These are phyloP conservation scores for Leptoteleia sp. DNA, from an alignment of 1,140 invertebrate genomes.

Conservation along the genomic window DNA sequence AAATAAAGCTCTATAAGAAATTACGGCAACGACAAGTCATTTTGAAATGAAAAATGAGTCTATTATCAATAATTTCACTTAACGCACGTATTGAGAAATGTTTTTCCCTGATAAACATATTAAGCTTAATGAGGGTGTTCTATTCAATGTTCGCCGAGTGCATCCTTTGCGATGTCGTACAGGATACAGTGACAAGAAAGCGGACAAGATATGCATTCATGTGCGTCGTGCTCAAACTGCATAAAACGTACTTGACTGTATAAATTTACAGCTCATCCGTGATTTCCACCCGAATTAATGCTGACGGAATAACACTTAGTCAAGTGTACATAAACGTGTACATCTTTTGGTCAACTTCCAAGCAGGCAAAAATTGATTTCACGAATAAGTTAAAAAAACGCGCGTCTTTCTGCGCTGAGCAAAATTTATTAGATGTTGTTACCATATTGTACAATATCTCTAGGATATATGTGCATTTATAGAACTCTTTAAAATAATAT, in stretches of 20 bases:
- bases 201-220: slow-evolving; percentile 50
- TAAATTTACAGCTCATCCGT: slow-evolving; percentile 43
- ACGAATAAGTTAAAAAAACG: no score
- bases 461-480: no score
- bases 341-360: slow-evolving; percentile 7
- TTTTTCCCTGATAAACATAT: slow-evolving; percentile 14
- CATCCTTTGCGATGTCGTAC: slow-evolving; percentile 14
- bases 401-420: no score
- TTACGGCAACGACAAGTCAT: no score
- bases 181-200: slow-evolving; percentile 35
- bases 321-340: slow-evolving; percentile 3
- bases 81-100: slow-evolving; percentile 7
- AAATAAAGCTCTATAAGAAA: no score
- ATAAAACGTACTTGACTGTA: slow-evolving; percentile 33
- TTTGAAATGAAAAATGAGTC: neutral
- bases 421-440: no score
- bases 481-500: no score
- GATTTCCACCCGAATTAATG: slow-evolving; percentile 40
- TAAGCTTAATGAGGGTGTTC: slow-evolving; percentile 33
- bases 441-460: no score
- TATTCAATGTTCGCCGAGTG: slow-evolving; percentile 14
- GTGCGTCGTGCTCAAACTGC: slow-evolving; percentile 16
- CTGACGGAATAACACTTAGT: slow-evolving; percentile 11
- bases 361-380: slow-evolving; percentile 1
- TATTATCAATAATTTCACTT: slow-evolving; percentile 9